These are phyloP conservation scores for Orchestes rusci DNA, from an alignment of 2,888 invertebrate genomes.

Conservation along the genomic window DNA sequence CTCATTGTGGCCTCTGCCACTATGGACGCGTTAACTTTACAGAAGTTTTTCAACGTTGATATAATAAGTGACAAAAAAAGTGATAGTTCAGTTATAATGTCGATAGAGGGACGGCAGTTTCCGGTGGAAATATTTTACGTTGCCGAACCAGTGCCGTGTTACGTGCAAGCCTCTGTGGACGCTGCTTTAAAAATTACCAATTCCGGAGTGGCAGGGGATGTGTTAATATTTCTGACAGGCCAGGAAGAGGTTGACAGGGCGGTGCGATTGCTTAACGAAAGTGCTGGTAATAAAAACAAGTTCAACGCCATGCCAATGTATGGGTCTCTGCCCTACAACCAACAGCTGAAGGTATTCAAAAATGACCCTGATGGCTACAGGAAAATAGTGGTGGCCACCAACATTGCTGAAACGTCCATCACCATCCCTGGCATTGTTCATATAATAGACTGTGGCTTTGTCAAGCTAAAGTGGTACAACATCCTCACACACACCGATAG, in stretches of 20 bases:
- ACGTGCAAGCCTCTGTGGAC: conserved; percentile 80
- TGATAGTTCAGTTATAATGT: conserved; percentile 73
- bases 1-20: conserved; percentile 93
- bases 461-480: conserved; percentile 87
- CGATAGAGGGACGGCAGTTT: conserved; percentile 81
- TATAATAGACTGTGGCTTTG: conserved; percentile 79
- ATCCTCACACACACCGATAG: conserved; percentile 75
- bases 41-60: conserved; percentile 65
- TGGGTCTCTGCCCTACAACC: conserved; percentile 74
- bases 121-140: conserved; percentile 81
- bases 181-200: conserved; percentile 85
- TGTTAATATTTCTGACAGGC: conserved; percentile 88
- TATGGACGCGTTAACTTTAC: conserved; percentile 82
- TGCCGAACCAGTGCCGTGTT: conserved; percentile 82
- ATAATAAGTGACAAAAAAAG: conserved; percentile 43
- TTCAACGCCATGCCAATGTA: conserved; percentile 83
- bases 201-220: conserved; percentile 74
- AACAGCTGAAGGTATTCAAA: conserved; percentile 78
- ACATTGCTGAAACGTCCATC: conserved; percentile 94
- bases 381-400: conserved; percentile 90
- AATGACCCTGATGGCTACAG: conserved; percentile 62
- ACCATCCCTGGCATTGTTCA: conserved; percentile 91
- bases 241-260: conserved; percentile 88
- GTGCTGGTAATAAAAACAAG: conserved; percentile 50
- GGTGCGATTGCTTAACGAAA: conserved; percentile 55